phyloP scores from a whole-genome alignment of 2,797 vertebrate genomes.

The Novumbra hubbsi region DNA sequence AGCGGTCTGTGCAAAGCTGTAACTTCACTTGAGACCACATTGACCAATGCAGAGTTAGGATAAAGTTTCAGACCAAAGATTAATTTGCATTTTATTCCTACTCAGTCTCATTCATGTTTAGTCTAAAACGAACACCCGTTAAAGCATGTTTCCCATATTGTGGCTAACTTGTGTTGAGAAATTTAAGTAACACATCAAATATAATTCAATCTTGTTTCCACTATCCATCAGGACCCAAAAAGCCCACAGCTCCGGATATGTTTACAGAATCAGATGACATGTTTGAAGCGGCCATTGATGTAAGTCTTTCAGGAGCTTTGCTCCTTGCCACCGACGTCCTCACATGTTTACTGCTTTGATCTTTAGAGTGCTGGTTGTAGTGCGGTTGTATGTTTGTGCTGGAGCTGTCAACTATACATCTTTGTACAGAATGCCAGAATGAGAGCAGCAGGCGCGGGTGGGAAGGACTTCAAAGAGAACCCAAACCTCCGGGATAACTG shows the following conservation, averaged over 20 bases:
- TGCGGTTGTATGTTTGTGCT: background rate
- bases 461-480: conserved; percentile 99
- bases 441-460: conserved; percentile 93
- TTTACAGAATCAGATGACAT: conserved; percentile 98
- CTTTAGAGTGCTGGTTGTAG: background rate
- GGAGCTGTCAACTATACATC: background rate
- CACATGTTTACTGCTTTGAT: conserved; percentile 9
- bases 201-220: conserved; percentile 41
- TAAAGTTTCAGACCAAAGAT: too few relatives aligned
- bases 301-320: conserved; percentile 72
- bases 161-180: conserved; percentile 72
- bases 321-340: background rate
- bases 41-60: conserved; percentile 35
- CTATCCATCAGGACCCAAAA: conserved; percentile 86
- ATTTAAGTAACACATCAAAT: conserved; percentile 61
- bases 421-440: conserved; percentile 87
- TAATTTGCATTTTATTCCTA: too few relatives aligned
- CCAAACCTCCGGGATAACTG: conserved; percentile 99
- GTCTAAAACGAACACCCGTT: conserved; percentile 70
- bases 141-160: conserved; percentile 59
- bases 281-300: conserved; percentile 98
- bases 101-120: conserved; percentile 35
- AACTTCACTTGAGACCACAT: conserved; percentile 31
- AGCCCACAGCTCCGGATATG: conserved; percentile 95
- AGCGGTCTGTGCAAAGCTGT: background rate